phyloP scores from a whole-genome alignment of 2,888 invertebrate species.

The Platynereis dumerilii region DNA sequence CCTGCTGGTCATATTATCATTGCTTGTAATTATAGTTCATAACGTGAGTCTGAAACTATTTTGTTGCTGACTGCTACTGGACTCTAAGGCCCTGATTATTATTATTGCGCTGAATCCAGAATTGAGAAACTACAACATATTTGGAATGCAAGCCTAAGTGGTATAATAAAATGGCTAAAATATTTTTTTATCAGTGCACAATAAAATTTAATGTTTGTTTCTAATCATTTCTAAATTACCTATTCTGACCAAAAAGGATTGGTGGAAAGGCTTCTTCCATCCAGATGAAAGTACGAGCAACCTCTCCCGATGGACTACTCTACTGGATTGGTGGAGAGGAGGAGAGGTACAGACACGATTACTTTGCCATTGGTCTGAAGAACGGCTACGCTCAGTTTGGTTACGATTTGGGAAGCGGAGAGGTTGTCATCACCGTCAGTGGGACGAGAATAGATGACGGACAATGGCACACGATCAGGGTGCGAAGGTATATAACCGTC shows the following conservation, averaged over 20 bases:
- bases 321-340: slow-evolving; percentile 82
- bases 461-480: slow-evolving; percentile 80
- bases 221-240: background rate
- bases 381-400: slow-evolving; percentile 73
- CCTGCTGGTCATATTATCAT: no score
- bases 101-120: no score
- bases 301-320: slow-evolving; percentile 75
- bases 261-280: slow-evolving; percentile 69
- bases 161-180: background rate
- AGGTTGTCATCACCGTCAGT: slow-evolving; percentile 84
- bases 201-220: background rate
- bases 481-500: slow-evolving; percentile 75
- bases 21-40: no score
- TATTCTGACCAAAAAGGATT: slow-evolving; percentile 22
- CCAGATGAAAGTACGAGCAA: slow-evolving; percentile 83
- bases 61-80: no score
- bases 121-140: no score
- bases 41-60: no score
- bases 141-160: background rate
- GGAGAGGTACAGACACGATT: slow-evolving; percentile 69
- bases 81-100: no score
- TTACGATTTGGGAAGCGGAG: slow-evolving; percentile 82
- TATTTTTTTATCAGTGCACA: background rate
- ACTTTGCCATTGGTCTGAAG: slow-evolving; percentile 83
- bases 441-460: slow-evolving; percentile 87